Evolutionary conservation across 2,797 vertebrate genomes (phyloP), one percentile per base, ranked within the genome.

Genomic region (Sebastes flavidus): DNA sequence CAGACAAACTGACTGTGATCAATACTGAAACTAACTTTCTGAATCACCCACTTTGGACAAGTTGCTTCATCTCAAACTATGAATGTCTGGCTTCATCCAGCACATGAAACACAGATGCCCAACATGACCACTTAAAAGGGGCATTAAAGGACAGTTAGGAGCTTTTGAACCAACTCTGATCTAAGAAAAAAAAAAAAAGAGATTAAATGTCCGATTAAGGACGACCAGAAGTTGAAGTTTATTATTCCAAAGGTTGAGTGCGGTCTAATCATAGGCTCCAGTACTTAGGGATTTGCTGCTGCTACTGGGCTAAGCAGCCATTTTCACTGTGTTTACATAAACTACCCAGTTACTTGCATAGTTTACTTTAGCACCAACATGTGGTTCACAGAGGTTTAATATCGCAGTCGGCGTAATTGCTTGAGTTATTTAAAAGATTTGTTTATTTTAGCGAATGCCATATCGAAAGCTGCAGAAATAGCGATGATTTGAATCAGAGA

Each of bases 261-360:
- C 49, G 84, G 68, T 92, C 90, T 94, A 93, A 95, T 95, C 86
- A 92, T 70, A 87, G 90, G 80, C 87, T 90, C 75, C 72, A 81
- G 81, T 87, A 89, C 82, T 91, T 87, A 77, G 84, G 73, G 84
- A 92, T 89, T 92, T 92, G 77, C 88, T 89, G 71, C 89, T 89
- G 91, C 95, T 94, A 92, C 93, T 89, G 88, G 86, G 78, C 88
- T 83, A 85, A 91, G 89, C 80, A 77, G 86, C 81, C 78, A 87
- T 94, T 90, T 93, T 84, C 78, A 74, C 78, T 62, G 70, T 95
- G 91, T 96, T 94, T 95, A 95, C 84, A 94, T 84, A 83, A 95
- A 94, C 90, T 93, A 87, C 87, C 81, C 87, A 88, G 91, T 94
- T 94, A 72, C 86, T 92, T 82, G 79, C 84, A 92, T 38, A 83